These are phyloP conservation scores for Dastarcus helophoroides DNA, from an alignment of 2,888 invertebrate species.

Conservation along the genomic window DNA sequence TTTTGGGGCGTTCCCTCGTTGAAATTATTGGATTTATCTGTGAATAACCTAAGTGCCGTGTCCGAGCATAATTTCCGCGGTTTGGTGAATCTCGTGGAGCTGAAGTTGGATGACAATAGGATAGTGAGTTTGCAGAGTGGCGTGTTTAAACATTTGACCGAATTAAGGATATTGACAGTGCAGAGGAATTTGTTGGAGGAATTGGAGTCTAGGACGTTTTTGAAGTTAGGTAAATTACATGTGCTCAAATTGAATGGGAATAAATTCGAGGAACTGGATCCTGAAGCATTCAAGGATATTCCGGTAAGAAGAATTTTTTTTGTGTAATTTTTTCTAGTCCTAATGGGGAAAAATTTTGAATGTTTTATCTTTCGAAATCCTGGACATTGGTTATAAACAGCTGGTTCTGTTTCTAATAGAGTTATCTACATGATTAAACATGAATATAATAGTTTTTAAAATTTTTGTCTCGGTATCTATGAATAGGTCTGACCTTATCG, in stretches of 20 bases:
- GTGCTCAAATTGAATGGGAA: slow-evolving; percentile 66
- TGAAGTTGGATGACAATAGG: slow-evolving; percentile 62
- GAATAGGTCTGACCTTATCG: no score
- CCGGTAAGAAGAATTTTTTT: no score
- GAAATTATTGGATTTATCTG: slow-evolving; percentile 52
- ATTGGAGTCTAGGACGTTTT: slow-evolving; percentile 60
- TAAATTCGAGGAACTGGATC: slow-evolving; percentile 58
- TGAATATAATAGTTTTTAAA: no score
- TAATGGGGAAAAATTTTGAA: no score
- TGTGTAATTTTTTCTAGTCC: no score
- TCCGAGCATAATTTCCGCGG: slow-evolving; percentile 67
- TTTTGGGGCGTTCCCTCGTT: slow-evolving; percentile 64
- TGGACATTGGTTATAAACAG: no score
- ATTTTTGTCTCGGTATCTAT: no score
- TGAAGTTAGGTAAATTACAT: slow-evolving; percentile 59
- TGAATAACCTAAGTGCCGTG: slow-evolving; percentile 61
- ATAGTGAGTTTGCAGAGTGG: slow-evolving; percentile 65
- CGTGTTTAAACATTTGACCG: slow-evolving; percentile 61
- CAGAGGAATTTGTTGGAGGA: slow-evolving; percentile 55
- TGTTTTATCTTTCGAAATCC: no score
- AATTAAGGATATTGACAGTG: slow-evolving; percentile 54
- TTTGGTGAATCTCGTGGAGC: slow-evolving; percentile 56
- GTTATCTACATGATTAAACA: no score
- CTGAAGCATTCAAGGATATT: slow-evolving; percentile 67
- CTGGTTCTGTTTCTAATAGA: no score